Conservation (phyloP, 1,140 invertebrate genomes). For the Coptotermes formosanus region DNA sequence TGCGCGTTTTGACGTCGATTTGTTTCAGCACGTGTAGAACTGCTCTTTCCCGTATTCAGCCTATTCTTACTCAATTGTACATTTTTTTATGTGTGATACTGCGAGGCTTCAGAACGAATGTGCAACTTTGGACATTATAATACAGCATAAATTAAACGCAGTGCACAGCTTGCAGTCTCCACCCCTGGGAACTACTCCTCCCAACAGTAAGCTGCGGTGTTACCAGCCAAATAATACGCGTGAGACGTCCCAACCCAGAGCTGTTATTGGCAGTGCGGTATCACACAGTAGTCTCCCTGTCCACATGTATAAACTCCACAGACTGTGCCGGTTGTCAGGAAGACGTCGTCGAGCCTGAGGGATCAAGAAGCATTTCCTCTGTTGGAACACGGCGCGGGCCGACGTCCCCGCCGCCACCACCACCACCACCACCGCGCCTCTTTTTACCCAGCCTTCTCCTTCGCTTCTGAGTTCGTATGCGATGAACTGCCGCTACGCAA, state of each 20-base stretch:
- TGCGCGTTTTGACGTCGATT: too few relatives aligned
- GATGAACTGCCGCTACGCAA: slow-evolving; percentile 49
- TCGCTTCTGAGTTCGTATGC: slow-evolving; percentile 42
- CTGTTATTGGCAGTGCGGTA: neutral
- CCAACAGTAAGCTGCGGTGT: too few relatives aligned
- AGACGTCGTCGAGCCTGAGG: slow-evolving; percentile 47
- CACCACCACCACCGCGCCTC: slow-evolving; percentile 53
- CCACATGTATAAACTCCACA: slow-evolving; percentile 86
- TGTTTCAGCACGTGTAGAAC: too few relatives aligned
- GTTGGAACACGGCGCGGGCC: slow-evolving; percentile 47
- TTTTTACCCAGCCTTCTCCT: slow-evolving; percentile 53
- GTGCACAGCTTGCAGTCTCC: too few relatives aligned
- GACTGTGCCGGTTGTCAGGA: slow-evolving; percentile 83
- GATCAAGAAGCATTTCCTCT: slow-evolving; percentile 59
- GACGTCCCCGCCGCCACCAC: slow-evolving; percentile 48
- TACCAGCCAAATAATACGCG: neutral
- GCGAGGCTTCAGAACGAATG: too few relatives aligned
- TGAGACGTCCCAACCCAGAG: neutral
- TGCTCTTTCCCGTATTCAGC: too few relatives aligned
- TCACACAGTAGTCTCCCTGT: slow-evolving; percentile 82
- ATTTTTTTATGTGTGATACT: too few relatives aligned
- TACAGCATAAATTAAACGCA: too few relatives aligned
- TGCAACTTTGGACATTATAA: too few relatives aligned
- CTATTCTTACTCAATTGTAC: too few relatives aligned
- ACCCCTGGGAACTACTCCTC: too few relatives aligned